Base-by-base conservation (phyloP, 2,113 vertebrate genomes). In the Prietella phreatophila region DNA sequence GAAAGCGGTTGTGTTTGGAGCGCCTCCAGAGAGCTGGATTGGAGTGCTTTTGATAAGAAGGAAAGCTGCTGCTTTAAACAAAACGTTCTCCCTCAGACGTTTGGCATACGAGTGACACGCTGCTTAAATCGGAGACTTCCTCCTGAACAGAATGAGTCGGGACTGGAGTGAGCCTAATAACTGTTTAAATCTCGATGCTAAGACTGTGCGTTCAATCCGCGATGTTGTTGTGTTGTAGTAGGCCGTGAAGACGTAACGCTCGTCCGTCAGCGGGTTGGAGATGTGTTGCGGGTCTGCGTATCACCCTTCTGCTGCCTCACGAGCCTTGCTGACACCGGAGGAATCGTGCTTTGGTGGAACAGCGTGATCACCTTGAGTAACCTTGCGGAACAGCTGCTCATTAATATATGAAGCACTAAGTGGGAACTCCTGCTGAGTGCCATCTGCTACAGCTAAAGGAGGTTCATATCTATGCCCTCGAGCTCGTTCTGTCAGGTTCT, bases 391-490 rank as follows among this genome's bases (percentile, higher is more conserved):
- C 86, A 76, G 83, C 75, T 90, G 67, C 81, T 88, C 87, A 73
- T 20, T 79, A 81, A 83, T 86, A 22, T 63, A 78, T 85, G 78
- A 71, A 75, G 20, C 75, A 61, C 39, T 86, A 85, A 61, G 69
- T 86, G 71, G 55, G 73, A 82, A 79, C 79, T 85, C 89, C 84
- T 84, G 89, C 80, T 56, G 85, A 56, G 82, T 73, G 53, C 89
- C 89, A 90, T 90, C 87, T 90, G 89, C 73, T 88, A 69, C 65
- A 71, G 47, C 75, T 53, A 25, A 53, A 86, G 85, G 58, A 63
- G n/a, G 10, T 75, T 60, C 65, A 58, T n/a, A 11, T 50, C 69
- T 73, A 58, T 33, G 67, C 3, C 27, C 71, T 73, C 56, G 22
- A 42, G 87, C 87, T 69, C 15, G 39, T 84, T 61, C 47, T 17